Evolutionary conservation across 2,797 vertebrate species (phyloP).

Genomic region (Crocidura indochinensis): DNA sequence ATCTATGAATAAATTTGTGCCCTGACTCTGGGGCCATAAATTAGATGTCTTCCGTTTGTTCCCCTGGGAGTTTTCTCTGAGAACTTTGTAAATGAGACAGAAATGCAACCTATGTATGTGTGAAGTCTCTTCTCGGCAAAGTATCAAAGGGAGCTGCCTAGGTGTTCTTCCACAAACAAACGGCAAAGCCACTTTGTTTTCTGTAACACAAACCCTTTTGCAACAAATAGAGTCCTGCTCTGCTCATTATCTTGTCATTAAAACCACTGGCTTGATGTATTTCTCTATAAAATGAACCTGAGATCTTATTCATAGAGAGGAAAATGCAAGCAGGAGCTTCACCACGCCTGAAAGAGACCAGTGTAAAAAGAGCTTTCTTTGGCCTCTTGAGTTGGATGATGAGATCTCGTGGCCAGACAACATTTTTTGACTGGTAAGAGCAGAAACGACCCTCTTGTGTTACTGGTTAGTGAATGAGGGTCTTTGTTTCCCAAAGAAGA

Average conservation of each 20-base stretch:
- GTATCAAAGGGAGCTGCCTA: conserved; percentile 46
- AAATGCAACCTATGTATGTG: conserved; percentile 66
- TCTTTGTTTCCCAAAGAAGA: conserved; percentile 82
- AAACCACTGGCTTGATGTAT: conserved; percentile 75
- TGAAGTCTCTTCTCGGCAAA: conserved; percentile 64
- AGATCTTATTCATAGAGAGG: conserved; percentile 70
- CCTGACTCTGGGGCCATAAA: background rate
- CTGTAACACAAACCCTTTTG: conserved; percentile 70
- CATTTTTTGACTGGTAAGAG: conserved; percentile 86
- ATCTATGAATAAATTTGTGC: conserved; percentile 27
- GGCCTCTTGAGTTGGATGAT: conserved; percentile 81
- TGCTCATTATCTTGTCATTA: conserved; percentile 82
- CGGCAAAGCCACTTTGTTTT: conserved; percentile 72
- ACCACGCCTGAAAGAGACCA: conserved; percentile 65
- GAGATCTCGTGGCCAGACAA: conserved; percentile 85
- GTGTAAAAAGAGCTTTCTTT: conserved; percentile 74
- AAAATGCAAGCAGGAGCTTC: conserved; percentile 14
- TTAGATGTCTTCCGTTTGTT: background rate
- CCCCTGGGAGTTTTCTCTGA: conserved; percentile 4
- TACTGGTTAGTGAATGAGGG: conserved; percentile 84
- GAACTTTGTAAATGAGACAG: conserved; percentile 62
- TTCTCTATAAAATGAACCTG: conserved; percentile 80
- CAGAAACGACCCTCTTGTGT: conserved; percentile 86
- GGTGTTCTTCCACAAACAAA: conserved; percentile 74
- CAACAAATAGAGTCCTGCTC: conserved; percentile 61